Percentiles rank a stretch among this genome's conserved stretches.
Conservation (phyloP, 1,140 invertebrate species). For the Drosophila tsacasi region DNA sequence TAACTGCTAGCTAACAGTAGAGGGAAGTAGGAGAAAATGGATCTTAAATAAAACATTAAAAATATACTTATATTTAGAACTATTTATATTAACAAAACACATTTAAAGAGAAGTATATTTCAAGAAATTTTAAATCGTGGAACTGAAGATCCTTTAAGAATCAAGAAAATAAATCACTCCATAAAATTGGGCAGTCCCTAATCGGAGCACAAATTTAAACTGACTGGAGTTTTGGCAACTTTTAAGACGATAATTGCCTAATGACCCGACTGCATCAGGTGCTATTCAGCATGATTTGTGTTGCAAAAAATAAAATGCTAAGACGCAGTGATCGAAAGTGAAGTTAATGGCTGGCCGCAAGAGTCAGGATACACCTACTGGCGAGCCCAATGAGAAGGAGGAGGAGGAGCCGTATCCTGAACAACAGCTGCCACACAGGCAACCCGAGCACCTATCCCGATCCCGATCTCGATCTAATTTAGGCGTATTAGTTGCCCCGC, state of each 20-base stretch:
- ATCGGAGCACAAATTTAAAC: not conserved
- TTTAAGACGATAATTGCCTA: constrained; percentile 61
- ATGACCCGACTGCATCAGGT: constrained; percentile 68
- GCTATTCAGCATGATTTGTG: constrained; percentile 62
- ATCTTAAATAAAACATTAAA: not conserved
- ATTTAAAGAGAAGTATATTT: not conserved
- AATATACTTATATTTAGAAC: no score
- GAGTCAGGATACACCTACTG: constrained; percentile 61
- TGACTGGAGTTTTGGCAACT: constrained; percentile 14
- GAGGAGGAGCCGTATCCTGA: constrained; percentile 28
- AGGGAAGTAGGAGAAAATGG: not conserved
- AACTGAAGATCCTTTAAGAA: no score
- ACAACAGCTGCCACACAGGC: constrained; percentile 67
- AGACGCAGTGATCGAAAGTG: constrained; percentile 47
- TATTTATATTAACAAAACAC: no score
- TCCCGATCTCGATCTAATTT: constrained; percentile 80
- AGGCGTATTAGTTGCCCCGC: constrained; percentile 76
- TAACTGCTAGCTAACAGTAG: not conserved
- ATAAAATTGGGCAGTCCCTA: not conserved
- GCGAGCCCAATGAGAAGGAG: not conserved
- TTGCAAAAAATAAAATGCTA: constrained; percentile 45
- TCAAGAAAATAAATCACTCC: not conserved
- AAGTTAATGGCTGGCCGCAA: constrained; percentile 64
- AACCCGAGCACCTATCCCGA: constrained; percentile 30
- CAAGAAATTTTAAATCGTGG: no score